Evolutionary conservation across 2,888 invertebrate species (phyloP), one percentile per base, ranked within the genome.

Genomic region (Cacoxenus indagator): DNA sequence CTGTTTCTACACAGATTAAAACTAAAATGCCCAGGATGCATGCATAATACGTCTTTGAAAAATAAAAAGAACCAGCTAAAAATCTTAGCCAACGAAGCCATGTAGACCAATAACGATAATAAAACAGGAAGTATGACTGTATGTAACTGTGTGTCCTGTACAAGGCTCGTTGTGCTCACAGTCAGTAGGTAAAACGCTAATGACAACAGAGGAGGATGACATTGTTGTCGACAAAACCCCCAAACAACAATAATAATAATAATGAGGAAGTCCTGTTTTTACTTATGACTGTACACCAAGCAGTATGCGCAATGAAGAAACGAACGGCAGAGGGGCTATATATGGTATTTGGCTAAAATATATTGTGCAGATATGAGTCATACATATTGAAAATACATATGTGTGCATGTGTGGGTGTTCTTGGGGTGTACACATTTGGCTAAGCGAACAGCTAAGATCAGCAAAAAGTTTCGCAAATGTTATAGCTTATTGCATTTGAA

Each of bases 381-480:
- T n/a, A n/a, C n/a, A n/a, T n/a, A n/a, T n/a, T n/a, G n/a, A n/a
- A n/a, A 19, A 24, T 0, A 26, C 11, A 26, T 11, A 24, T 19
- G 11, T 24, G 4, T 8, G 17, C 9, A 48, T 17, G 19, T 51
- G 22, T 51, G 51, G 9, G 19, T 51, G 19, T 51, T 51, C 8
- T 68, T 51, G 71, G 71, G 70, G 67, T 70, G 67, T 69, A 51
- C n/a, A 48, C 17, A 17, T 51, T 51, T 51, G 51, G 9, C 54
- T 24, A 22, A 54, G 14, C 8, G 24, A 72, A 82, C 77, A 82
- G 84, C 82, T 84, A 80, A 78, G 83, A 83, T 83, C 83, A 83
- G 84, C 83, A 84, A 70, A 83, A 84, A 82, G 77, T 83, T 82
- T 82, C 82, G 82, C 82, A 82, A 79, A 79, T 79, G 82, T 82